Conservation (phyloP, 2,888 invertebrate species). For the Cantharis rustica region DNA sequence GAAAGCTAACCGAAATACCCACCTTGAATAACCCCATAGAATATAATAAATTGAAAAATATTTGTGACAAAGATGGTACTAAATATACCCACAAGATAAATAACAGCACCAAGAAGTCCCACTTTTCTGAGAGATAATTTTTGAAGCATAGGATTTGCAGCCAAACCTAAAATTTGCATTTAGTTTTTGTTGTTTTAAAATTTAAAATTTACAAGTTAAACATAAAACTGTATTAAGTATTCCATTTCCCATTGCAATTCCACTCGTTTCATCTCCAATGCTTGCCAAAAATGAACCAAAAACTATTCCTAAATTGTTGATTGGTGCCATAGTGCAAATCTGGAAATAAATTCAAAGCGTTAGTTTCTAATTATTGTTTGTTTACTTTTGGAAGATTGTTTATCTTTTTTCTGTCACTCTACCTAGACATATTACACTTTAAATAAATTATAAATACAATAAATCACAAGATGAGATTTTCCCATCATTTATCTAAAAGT, state of each 20-base stretch:
- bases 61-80: conserved; percentile 66
- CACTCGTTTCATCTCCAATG: conserved; percentile 70
- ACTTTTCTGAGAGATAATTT: conserved; percentile 69
- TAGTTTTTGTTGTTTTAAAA: background rate
- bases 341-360: conserved; percentile 48
- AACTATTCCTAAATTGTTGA: conserved; percentile 71
- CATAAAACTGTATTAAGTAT: conserved; percentile 69
- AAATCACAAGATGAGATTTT: background rate
- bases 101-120: conserved; percentile 66
- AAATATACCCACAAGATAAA: conserved; percentile 67
- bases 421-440: background rate
- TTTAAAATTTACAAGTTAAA: conserved; percentile 61
- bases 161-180: conserved; percentile 61
- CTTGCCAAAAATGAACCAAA: conserved; percentile 71
- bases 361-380: too few relatives aligned
- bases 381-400: background rate
- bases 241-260: conserved; percentile 71
- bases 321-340: conserved; percentile 70
- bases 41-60: conserved; percentile 66
- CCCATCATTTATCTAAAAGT: background rate
- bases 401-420: background rate
- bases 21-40: conserved; percentile 70
- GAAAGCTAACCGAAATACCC: conserved; percentile 12
- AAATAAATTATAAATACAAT: background rate
- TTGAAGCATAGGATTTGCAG: conserved; percentile 69